These are phyloP conservation scores for Drosophila melanica DNA, from an alignment of 1,140 invertebrate species.

Conservation along the genomic window DNA sequence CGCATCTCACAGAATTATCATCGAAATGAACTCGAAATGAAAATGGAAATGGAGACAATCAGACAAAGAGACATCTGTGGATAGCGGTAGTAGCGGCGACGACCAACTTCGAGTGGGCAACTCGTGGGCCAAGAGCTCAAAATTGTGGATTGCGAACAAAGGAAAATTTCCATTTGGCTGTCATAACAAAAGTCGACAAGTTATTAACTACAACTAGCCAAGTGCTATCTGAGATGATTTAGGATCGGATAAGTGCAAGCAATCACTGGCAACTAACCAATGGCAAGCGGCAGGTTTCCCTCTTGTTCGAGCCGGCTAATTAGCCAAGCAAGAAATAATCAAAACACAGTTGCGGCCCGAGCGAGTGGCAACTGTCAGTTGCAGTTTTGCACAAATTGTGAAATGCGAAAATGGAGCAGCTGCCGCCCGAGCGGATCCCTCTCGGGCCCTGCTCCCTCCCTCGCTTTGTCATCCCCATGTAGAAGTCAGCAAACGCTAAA, in stretches of 20 bases:
- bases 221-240: constrained; percentile 26
- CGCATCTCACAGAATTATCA: constrained; percentile 59
- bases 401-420: constrained; percentile 63
- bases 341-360: constrained; percentile 43
- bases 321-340: constrained; percentile 55
- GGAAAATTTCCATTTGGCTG: constrained; percentile 69
- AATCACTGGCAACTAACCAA: constrained; percentile 30
- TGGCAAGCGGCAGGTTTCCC: constrained; percentile 29
- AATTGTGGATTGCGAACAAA: constrained; percentile 31
- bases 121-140: constrained; percentile 55
- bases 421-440: constrained; percentile 43
- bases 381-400: constrained; percentile 29
- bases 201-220: constrained; percentile 55
- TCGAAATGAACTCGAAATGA: constrained; percentile 64
- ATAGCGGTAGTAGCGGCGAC: constrained; percentile 7
- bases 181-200: constrained; percentile 70
- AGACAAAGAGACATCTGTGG: constrained; percentile 25
- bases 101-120: constrained; percentile 68
- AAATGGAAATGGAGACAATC: constrained; percentile 44
- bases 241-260: constrained; percentile 1
- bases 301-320: constrained; percentile 39
- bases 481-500: constrained; percentile 81
- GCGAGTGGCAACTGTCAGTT: constrained; percentile 24
- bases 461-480: constrained; percentile 29
- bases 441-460: constrained; percentile 18